Conservation (phyloP, 2,113 vertebrate species). For the Menura novaehollandiae region DNA sequence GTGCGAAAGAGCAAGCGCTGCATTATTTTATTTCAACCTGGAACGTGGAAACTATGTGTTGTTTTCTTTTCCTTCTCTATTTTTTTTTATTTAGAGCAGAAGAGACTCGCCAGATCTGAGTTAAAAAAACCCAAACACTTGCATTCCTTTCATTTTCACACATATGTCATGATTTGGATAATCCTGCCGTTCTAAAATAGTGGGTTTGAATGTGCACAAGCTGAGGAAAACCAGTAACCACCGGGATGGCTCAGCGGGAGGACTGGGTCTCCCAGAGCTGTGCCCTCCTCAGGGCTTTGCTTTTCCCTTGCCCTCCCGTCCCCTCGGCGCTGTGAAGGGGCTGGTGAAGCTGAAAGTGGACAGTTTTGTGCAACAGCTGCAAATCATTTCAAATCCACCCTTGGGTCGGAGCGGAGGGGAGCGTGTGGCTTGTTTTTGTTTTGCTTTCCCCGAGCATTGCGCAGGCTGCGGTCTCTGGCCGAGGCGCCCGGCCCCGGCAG, state of each 20-base stretch:
- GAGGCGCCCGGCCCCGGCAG: accelerated
- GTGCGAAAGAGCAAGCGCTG: neutral
- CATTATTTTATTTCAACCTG: neutral
- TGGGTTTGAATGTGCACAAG: neutral
- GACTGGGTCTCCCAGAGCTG: neutral
- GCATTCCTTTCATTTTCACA: slow-evolving; percentile 34
- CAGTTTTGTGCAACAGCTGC: neutral
- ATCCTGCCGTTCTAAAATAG: neutral
- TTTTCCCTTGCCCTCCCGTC: neutral
- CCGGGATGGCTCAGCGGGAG: neutral
- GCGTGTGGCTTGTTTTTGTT: neutral
- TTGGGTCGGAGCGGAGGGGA: neutral
- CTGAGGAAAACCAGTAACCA: neutral
- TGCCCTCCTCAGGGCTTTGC: neutral
- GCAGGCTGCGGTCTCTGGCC: neutral
- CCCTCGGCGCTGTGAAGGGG: neutral
- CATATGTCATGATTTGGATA: neutral
- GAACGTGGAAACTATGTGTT: neutral
- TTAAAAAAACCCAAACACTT: neutral
- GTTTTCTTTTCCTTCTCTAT: neutral
- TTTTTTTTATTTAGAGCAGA: neutral
- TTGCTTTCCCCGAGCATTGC: neutral
- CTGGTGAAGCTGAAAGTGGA: neutral
- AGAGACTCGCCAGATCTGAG: neutral
- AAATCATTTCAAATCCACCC: neutral